Percentiles rank a stretch among this genome's conserved stretches.
phyloP scores from a whole-genome alignment of 2,888 invertebrate species.

The Philopedon plagiatum region DNA sequence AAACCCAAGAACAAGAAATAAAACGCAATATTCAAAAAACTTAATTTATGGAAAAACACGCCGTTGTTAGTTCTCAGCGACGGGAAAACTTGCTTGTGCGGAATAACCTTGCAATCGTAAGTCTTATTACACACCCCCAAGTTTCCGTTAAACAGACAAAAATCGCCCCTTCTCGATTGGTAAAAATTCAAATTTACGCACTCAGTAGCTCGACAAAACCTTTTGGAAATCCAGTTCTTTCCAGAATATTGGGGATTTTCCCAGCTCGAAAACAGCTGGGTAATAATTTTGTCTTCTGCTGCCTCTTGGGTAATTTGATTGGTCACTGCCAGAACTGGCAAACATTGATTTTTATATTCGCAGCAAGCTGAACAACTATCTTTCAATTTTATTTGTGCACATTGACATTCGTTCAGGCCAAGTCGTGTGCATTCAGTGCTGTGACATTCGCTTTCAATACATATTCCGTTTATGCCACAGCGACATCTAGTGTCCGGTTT shows the following conservation, averaged over 20 bases:
- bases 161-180: slow-evolving; percentile 9
- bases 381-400: slow-evolving; percentile 56
- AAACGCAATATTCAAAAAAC: neutral
- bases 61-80: neutral
- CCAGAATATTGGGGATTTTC: neutral
- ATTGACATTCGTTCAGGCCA: slow-evolving; percentile 69
- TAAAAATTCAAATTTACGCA: slow-evolving; percentile 30
- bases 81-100: slow-evolving; percentile 29
- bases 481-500: slow-evolving; percentile 59
- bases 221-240: neutral
- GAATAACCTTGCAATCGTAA: slow-evolving; percentile 7
- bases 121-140: slow-evolving; percentile 29
- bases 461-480: slow-evolving; percentile 71
- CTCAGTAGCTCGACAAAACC: neutral
- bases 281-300: neutral
- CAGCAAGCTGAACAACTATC: slow-evolving; percentile 54
- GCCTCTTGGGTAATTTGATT: neutral
- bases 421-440: slow-evolving; percentile 70
- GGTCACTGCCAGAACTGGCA: slow-evolving; percentile 19
- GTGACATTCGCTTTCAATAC: slow-evolving; percentile 69
- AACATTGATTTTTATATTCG: slow-evolving; percentile 15
- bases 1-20: neutral
- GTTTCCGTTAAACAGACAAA: slow-evolving; percentile 34
- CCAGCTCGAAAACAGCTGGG: neutral
- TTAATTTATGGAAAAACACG: neutral